A percentile compares a stretch with the other conserved stretches of the same genome.
Evolutionary conservation across 2,797 vertebrate species (phyloP).

Genomic region (Tinamus major): DNA sequence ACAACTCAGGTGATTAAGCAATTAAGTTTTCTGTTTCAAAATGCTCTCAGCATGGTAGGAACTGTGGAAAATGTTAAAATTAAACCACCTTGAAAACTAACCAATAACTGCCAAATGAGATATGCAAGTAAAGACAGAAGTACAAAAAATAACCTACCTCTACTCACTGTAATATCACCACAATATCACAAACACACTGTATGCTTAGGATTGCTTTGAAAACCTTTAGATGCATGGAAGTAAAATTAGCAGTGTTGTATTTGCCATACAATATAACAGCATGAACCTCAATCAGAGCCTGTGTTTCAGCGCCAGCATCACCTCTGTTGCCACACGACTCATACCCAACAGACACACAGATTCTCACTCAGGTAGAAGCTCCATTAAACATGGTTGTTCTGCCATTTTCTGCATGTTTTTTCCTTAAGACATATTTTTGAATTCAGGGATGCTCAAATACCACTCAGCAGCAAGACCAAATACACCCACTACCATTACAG

Average conservation of each 20-base stretch:
- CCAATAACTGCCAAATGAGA: not conserved
- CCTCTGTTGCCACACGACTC: not conserved
- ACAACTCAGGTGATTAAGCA: not conserved
- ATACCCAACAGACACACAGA: rapidly evolving
- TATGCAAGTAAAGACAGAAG: not conserved
- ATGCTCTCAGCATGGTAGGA: not conserved
- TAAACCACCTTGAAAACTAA: not conserved
- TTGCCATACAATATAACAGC: not conserved
- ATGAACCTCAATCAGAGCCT: not conserved
- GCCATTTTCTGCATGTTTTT: not conserved
- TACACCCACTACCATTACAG: not conserved
- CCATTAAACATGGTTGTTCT: not conserved
- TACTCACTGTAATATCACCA: not conserved
- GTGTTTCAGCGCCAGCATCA: not conserved
- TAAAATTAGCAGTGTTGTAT: not conserved
- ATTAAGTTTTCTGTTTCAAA: not conserved
- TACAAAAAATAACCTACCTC: not conserved
- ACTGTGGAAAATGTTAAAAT: not conserved
- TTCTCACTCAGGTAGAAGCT: not conserved
- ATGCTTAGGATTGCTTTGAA: not conserved
- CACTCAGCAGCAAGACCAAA: no score
- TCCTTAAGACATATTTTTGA: rapidly evolving
- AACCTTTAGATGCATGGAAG: not conserved
- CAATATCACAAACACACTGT: not conserved
- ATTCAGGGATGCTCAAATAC: no score